Base-by-base conservation (phyloP, 2,888 invertebrate genomes). In the Hypomecis atomaria region DNA sequence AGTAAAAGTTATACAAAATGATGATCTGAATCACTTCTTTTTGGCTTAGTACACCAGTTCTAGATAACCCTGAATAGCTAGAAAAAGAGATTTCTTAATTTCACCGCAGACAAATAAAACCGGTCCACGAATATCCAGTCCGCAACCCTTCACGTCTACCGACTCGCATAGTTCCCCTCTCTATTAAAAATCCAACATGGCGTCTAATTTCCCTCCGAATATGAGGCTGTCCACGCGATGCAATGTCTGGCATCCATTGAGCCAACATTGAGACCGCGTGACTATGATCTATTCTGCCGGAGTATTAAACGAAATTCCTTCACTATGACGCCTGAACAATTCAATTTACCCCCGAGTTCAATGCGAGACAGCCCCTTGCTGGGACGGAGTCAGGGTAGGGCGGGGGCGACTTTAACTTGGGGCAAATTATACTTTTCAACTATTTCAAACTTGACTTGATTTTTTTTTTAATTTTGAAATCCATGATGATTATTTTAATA, bases 231-330 rank as follows among this genome's bases (percentile, higher is more conserved):
- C 62, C 71, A 62, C 52, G 53, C 62, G 42, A 57, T 62, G 64
- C 69, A 62, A 72, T 69, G 69, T 59, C 63, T 58, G 71, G 69
- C 69, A 67, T 67, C 57, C 67, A 64, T n/a, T n/a, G n/a, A n/a
- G n/a, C n/a, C n/a, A n/a, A n/a, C 68, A 68, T 65, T 60, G 45
- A 66, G 66, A 56, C 63, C 49, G 55, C 55, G 0, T 10, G 23
- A 33, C 52, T 52, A 23, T 23, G 23, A 23, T 9, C 10, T 23
- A 42, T 33, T 52, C 52, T 52, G 33, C 33, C 40, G 40, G 52
- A 52, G 62, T 71, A 71, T 68, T 72, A 70, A 71, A 69, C 64
- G 67, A 57, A 72, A 72, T 72, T 70, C 72, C 66, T 62, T 49
- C 50, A 63, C 66, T 68, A 68, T 62, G 66, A 62, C 61, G 67